phyloP scores from a whole-genome alignment of 2,888 invertebrate species.

The Eilema griseolum region DNA sequence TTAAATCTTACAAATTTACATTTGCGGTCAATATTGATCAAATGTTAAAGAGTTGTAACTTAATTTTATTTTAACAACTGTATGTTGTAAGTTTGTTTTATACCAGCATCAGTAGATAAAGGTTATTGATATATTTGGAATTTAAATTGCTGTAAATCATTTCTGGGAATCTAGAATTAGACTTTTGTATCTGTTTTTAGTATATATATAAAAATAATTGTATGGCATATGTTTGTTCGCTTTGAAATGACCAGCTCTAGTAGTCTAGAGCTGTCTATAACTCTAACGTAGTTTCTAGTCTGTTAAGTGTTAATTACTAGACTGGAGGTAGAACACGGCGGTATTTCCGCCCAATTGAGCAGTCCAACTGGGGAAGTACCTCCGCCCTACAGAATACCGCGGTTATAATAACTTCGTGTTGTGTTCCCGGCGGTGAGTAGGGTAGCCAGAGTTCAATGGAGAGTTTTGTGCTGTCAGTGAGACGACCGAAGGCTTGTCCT shows the following conservation, averaged over 20 bases:
- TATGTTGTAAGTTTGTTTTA: conserved; percentile 43
- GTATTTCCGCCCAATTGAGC: too few species aligned
- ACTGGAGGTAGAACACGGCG: too few species aligned
- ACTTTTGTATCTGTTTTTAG: conserved; percentile 52
- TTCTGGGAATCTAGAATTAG: conserved; percentile 57
- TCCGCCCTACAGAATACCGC: too few species aligned
- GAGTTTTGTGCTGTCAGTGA: too few species aligned
- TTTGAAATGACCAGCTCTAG: background rate
- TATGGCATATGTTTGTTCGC: conserved; percentile 5
- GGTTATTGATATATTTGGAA: conserved; percentile 66
- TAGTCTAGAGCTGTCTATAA: too few species aligned
- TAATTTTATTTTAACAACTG: conserved; percentile 32
- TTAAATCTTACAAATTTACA: conserved; percentile 59
- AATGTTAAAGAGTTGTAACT: background rate
- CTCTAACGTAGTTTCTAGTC: too few species aligned
- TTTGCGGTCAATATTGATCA: conserved; percentile 38
- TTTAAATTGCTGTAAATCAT: conserved; percentile 66
- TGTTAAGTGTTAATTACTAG: background rate
- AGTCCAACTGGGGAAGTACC: too few species aligned
- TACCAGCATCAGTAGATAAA: conserved; percentile 57
- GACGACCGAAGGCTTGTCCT: too few species aligned
- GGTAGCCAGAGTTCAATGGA: too few species aligned
- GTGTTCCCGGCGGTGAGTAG: too few species aligned
- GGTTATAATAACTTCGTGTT: too few species aligned
- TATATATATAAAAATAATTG: conserved; percentile 47